A percentile compares a stretch with the other conserved stretches of the same genome.
These are phyloP conservation scores for Lynx canadensis DNA, from an alignment of 2,113 vertebrate species.

Conservation along the genomic window DNA sequence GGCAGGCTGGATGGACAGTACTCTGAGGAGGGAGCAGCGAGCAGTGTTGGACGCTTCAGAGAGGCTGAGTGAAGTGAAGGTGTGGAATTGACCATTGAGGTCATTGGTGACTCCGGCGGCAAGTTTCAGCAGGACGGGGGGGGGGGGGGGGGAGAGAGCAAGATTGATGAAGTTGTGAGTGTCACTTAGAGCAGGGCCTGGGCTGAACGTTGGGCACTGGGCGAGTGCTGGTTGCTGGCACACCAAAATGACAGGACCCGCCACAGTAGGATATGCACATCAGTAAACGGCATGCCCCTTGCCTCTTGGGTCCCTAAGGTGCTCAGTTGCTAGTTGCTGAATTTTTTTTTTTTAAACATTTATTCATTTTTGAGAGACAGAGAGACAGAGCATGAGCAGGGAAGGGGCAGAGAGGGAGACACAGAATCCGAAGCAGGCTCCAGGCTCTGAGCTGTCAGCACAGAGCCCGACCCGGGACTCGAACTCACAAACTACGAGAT, in stretches of 20 bases:
- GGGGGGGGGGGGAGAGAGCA: not conserved
- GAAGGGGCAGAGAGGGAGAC: no score
- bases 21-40: not conserved
- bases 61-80: not conserved
- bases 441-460: no score
- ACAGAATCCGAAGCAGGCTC: no score
- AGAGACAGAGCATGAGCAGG: no score
- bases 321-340: not conserved
- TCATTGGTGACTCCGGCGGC: not conserved
- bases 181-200: not conserved
- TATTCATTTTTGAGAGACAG: no score
- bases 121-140: not conserved
- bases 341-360: not conserved
- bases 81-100: not conserved
- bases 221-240: not conserved
- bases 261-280: not conserved
- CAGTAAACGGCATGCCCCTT: not conserved
- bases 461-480: no score
- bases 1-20: not conserved
- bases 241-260: not conserved
- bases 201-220: not conserved
- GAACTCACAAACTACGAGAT: no score
- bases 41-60: not conserved
- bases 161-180: not conserved
- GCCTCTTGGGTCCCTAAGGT: not conserved